phyloP scores from a whole-genome alignment of 2,888 invertebrate genomes.

The Synergus laeviventris region DNA sequence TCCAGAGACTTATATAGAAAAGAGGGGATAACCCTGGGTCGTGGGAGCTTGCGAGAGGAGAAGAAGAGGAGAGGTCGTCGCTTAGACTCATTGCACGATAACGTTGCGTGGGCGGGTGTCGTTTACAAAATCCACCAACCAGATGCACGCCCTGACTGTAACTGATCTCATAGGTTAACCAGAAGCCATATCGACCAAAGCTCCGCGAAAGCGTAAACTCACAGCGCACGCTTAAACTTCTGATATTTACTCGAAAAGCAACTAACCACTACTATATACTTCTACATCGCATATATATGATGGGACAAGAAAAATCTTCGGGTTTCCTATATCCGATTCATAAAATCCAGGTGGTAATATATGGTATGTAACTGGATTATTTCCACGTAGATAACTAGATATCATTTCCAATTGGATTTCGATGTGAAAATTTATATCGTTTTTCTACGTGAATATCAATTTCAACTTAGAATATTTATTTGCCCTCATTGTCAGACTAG shows the following conservation, averaged over 20 bases:
- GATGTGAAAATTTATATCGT: too few species aligned
- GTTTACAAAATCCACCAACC: conserved; percentile 75
- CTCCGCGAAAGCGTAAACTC: conserved; percentile 64
- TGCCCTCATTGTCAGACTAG: too few species aligned
- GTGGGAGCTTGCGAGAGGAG: not conserved
- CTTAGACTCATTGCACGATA: conserved; percentile 62
- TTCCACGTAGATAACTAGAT: too few species aligned
- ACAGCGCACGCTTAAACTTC: conserved; percentile 66
- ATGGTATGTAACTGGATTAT: too few species aligned
- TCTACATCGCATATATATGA: too few species aligned
- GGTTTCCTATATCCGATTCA: too few species aligned
- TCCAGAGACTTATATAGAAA: not conserved
- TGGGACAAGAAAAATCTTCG: too few species aligned
- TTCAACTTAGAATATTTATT: too few species aligned
- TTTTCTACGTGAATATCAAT: too few species aligned
- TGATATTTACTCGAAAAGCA: conserved; percentile 36
- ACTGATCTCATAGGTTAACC: conserved; percentile 75
- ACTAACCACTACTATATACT: too few species aligned
- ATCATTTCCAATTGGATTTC: too few species aligned
- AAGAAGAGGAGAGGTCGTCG: conserved; percentile 46
- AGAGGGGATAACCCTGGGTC: not conserved
- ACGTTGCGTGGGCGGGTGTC: conserved; percentile 74
- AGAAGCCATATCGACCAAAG: conserved; percentile 65
- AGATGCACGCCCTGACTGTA: conserved; percentile 66
- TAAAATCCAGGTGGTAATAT: too few species aligned